These are phyloP conservation scores for Psammodynastes pulverulentus DNA, from an alignment of 2,113 vertebrate species.

Conservation along the genomic window DNA sequence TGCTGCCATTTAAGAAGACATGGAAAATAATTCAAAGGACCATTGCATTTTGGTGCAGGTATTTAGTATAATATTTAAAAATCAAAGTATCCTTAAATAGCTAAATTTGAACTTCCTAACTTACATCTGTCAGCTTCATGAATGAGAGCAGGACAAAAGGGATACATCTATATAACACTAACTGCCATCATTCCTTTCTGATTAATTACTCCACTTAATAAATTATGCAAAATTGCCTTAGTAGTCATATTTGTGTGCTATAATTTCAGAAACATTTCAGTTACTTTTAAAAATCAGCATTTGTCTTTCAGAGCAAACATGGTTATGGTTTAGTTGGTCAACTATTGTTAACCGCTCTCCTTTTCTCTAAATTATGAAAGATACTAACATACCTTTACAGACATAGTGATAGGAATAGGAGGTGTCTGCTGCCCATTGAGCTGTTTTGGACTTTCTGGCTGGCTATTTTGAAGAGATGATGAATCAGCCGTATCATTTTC, in stretches of 20 bases:
- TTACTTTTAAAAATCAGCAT: not conserved
- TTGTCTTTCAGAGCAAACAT: not conserved
- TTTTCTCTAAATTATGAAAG: not conserved
- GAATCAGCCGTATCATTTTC: slow-evolving; percentile 61
- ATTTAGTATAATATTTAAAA: not conserved
- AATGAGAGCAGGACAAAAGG: not conserved
- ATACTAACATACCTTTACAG: slow-evolving; percentile 80
- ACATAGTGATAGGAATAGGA: slow-evolving; percentile 69
- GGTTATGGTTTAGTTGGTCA: not conserved
- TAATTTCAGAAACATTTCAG: not conserved
- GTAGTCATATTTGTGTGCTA: not conserved
- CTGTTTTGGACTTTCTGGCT: slow-evolving; percentile 71
- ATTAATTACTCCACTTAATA: not conserved
- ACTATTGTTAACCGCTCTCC: not conserved
- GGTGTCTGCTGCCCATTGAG: slow-evolving; percentile 65
- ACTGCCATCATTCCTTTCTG: not conserved
- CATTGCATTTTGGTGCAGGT: not conserved
- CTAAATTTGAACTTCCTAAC: too few species aligned
- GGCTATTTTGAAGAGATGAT: slow-evolving; percentile 55
- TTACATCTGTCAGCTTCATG: not conserved
- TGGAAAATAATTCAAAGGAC: not conserved
- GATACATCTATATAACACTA: not conserved
- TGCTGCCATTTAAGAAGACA: not conserved
- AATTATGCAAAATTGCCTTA: not conserved
- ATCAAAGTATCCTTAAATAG: not conserved